Conservation (phyloP, 2,113 vertebrate species). For the Toxostoma redivivum region DNA sequence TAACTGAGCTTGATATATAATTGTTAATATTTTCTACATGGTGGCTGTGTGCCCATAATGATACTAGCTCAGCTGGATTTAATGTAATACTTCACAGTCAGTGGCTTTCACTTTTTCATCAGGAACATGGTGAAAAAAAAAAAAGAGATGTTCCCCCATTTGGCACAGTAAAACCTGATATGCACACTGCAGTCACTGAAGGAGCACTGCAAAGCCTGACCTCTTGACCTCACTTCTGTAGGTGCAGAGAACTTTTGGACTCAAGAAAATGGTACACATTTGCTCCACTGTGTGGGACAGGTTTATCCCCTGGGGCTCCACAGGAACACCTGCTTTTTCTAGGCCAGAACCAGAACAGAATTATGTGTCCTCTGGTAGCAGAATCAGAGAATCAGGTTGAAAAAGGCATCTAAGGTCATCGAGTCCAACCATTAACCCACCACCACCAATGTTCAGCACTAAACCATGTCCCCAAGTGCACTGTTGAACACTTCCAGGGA, state of each 20-base stretch:
- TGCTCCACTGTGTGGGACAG: background rate
- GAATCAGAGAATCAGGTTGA: background rate
- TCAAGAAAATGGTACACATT: background rate
- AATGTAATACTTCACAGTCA: background rate
- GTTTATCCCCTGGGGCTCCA: background rate
- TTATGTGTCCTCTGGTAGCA: background rate
- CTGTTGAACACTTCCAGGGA: background rate
- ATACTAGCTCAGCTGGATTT: background rate
- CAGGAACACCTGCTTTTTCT: background rate
- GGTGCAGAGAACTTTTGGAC: background rate
- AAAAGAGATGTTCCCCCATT: background rate
- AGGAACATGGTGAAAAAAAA: background rate
- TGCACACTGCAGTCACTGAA: background rate
- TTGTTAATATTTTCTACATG: background rate
- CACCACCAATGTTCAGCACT: background rate
- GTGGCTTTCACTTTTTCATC: background rate
- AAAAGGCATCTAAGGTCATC: rapidly evolving
- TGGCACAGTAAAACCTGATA: background rate
- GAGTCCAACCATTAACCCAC: too few relatives aligned
- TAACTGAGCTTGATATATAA: background rate
- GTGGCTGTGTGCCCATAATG: background rate
- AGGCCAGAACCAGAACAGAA: background rate
- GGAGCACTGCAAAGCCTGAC: background rate
- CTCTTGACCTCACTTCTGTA: background rate
- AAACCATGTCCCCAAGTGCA: background rate